A percentile compares a stretch with the other conserved stretches of the same genome.
Evolutionary conservation across 2,113 vertebrate genomes (phyloP).

Genomic region (Melanostigma gelatinosum): DNA sequence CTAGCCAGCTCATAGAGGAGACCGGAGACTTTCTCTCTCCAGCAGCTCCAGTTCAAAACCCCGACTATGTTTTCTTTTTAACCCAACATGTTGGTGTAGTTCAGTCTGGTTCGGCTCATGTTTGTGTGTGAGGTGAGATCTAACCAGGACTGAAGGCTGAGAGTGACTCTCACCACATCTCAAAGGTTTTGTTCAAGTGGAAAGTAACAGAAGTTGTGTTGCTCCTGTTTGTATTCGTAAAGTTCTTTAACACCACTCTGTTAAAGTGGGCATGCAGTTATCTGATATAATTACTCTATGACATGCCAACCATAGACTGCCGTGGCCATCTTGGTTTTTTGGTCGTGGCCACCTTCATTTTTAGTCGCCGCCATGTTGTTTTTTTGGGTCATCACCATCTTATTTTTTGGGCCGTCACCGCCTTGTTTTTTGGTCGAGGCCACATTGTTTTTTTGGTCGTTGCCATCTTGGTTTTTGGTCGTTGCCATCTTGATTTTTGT

Average conservation of each 20-base stretch:
- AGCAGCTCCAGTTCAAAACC: neutral
- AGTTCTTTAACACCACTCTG: neutral
- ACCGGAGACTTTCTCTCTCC: neutral
- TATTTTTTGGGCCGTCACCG: no score
- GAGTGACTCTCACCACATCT: neutral
- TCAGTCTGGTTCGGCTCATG: neutral
- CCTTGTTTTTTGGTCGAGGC: no score
- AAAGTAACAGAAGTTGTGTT: neutral
- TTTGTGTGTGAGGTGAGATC: neutral
- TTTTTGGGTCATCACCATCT: no score
- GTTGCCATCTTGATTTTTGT: no score
- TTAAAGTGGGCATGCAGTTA: neutral
- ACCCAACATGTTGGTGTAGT: neutral
- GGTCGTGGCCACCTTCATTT: no score
- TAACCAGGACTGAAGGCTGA: neutral
- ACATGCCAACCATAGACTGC: neutral
- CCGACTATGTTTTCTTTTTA: neutral
- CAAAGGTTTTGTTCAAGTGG: neutral
- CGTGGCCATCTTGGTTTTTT: no score
- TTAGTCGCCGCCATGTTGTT: no score
- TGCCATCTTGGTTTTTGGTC: no score
- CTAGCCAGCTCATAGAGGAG: constrained; percentile 9
- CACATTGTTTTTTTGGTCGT: no score
- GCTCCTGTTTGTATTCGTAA: neutral
- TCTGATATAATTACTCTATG: neutral